Base-by-base conservation (phyloP, 2,888 invertebrate species). In the Ectemnius cavifrons region DNA sequence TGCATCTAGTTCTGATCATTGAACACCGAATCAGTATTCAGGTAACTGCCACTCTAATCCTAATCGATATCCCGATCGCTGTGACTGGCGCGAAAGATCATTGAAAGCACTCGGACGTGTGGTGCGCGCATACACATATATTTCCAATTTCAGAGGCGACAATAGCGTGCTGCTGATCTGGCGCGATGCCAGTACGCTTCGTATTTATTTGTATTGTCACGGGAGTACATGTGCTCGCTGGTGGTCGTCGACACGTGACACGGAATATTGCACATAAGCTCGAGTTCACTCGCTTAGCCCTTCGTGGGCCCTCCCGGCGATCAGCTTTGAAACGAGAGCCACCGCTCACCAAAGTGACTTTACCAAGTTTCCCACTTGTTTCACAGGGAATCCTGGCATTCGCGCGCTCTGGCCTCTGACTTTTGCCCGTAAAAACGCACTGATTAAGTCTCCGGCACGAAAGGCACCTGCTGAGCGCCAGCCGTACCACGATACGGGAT, bases 171-270 rank as follows among this genome's bases (percentile, higher is more conserved):
- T 37, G 37, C 8, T 37, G 37, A 11, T 16, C 58, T 80, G 83
- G 83, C 83, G 6, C 4, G 6, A 18, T 1, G 78, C 84, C 83
- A 80, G 57, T 49, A 16, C 61, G 67, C 71, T 74, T 72, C 66
- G 68, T 79, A 83, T 81, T 83, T 83, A 77, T 81, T 77, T 79
- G 77, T 79, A 78, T 78, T 73, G 82, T 72, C 72, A 73, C 62
- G 68, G 61, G 57, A 63, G 64, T 74, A 63, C 77, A 75, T 78
- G 81, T 78, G 80, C 69, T 16, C n/a, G 52, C 16, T 71, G 57
- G 59, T 64, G 64, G 71, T 77, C 80, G 70, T 75, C 63, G 71
- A 73, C 82, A 82, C 80, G 71, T 70, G 75, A 75, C 72, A 73
- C 74, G 71, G 20, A 57, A 71, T 67, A 80, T 79, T 71, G 56